Evolutionary conservation across 2,113 vertebrate species (phyloP).

Genomic region (Dipodomys stephensi): DNA sequence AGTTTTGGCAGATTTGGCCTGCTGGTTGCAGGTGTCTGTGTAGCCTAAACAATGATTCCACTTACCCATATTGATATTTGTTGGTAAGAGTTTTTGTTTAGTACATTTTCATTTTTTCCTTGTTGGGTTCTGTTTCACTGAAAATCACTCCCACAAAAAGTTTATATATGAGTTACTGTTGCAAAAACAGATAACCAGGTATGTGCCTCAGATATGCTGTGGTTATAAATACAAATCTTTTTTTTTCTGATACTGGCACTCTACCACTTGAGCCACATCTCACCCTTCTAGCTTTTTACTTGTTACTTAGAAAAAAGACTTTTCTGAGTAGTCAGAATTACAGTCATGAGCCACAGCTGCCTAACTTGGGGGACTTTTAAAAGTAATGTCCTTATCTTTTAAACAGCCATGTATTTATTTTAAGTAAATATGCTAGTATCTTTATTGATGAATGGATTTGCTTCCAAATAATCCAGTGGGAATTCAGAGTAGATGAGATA

Average conservation of each 20-base stretch:
- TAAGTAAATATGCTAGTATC: neutral
- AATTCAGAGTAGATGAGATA: neutral
- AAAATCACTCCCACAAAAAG: neutral
- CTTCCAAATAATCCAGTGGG: neutral
- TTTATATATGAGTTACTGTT: neutral
- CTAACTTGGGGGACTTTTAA: neutral
- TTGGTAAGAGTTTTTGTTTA: neutral
- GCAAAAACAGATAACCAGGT: neutral
- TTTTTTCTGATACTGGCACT: too few species aligned
- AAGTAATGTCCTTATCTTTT: neutral
- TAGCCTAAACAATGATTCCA: neutral
- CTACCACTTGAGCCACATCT: too few species aligned
- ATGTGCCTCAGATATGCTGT: neutral
- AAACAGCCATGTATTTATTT: neutral
- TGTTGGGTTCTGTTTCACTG: neutral
- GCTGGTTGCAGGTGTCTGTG: neutral
- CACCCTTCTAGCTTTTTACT: too few species aligned
- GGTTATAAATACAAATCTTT: neutral
- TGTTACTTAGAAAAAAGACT: too few species aligned
- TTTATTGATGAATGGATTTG: neutral
- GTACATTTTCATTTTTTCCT: conserved; percentile 4
- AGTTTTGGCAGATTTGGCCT: neutral
- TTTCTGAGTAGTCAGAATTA: too few species aligned
- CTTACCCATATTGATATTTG: neutral
- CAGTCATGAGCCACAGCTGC: too few species aligned